Evolutionary conservation across 2,797 vertebrate species (phyloP), one percentile per base, ranked within the genome.

Genomic region (Picus viridis): DNA sequence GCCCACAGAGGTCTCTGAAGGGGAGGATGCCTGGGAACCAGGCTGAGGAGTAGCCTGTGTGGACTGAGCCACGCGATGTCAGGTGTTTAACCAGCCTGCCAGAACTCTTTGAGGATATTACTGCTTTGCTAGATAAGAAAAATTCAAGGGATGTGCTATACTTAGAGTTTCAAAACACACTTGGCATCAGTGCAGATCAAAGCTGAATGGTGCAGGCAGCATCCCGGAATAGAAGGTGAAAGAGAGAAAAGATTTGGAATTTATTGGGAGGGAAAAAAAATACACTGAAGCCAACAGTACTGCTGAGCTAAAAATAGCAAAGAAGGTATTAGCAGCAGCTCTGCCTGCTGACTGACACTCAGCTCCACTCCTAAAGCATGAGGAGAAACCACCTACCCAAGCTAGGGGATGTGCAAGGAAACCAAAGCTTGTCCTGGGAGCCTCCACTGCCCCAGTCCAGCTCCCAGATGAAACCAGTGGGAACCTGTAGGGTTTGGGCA

Each of bases 111-210:
- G 94, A 95, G 92, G 91, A 92, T 88, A 89, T 76, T 89, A 61
- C 88, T 94, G 95, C 92, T 94, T 86, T 67, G 56, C 88, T 83
- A 94, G 94, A 93, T 92, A 92, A 95, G 91, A 94, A 90, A 87
- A 94, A 93, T 95, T 87, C 83, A 86, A 95, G 94, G 87, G 79
- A 86, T 78, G 82, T 79, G 83, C 94, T 96, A 91, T 94, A 95
- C 94, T 92, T 95, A 95, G 96, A 86, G 89, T 94, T 95, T 94
- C 92, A 95, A 96, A 96, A 97, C 93, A 94, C 79, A 78, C 91
- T 90, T 96, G 88, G 95, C 93, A 93, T 95, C 95, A 68, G 83
- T 24, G 62, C 88, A 91, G 92, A 94, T 93, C 95, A 97, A 97
- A 97, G 95, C 93, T 6, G 41, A 92, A 85, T 32, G 90, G 83